Percentiles rank a stretch among this genome's conserved stretches.
Conservation (phyloP, 64 coral and sea anemone species). For the Porites australiensis region DNA sequence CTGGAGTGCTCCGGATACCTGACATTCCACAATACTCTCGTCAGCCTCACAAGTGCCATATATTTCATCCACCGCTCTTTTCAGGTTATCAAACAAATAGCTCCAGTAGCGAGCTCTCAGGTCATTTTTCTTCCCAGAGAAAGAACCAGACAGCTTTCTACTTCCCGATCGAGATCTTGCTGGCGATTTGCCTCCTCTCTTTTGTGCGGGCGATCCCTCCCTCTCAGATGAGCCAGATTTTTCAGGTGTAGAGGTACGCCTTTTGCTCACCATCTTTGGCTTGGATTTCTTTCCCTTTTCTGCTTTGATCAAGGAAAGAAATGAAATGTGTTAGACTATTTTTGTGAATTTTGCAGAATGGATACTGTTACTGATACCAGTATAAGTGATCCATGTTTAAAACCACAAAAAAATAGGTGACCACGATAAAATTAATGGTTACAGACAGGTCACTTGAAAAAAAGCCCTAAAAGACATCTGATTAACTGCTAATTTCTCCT, state of each 20-base stretch:
- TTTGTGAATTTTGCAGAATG: too few relatives aligned
- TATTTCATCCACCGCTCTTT: slow-evolving; percentile 98
- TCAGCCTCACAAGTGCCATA: slow-evolving; percentile 97
- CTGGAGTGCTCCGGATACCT: slow-evolving; percentile 54
- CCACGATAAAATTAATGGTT: too few relatives aligned
- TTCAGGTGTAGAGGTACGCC: slow-evolving; percentile 81
- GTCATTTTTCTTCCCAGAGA: slow-evolving; percentile 89
- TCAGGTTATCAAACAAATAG: slow-evolving; percentile 98
- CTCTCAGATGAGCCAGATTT: slow-evolving; percentile 93
- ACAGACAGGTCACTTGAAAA: too few relatives aligned
- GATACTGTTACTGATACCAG: too few relatives aligned
- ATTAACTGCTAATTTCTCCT: too few relatives aligned
- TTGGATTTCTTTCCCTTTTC: slow-evolving; percentile 72
- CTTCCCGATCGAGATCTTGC: slow-evolving; percentile 68
- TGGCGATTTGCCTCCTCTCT: slow-evolving; percentile 81
- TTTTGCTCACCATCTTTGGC: slow-evolving; percentile 54
- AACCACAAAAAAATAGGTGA: too few relatives aligned
- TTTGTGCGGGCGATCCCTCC: slow-evolving; percentile 76
- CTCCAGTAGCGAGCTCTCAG: slow-evolving; percentile 98
- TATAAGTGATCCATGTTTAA: too few relatives aligned
- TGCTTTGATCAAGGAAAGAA: background rate
- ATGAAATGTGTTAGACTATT: background rate
- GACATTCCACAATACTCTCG: slow-evolving; percentile 94
- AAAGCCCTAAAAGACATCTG: too few relatives aligned
- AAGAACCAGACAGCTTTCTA: slow-evolving; percentile 59